A percentile compares a stretch with the other conserved stretches of the same genome.
Conservation (phyloP, 2,797 vertebrate species). For the Micromesistius poutassou region DNA sequence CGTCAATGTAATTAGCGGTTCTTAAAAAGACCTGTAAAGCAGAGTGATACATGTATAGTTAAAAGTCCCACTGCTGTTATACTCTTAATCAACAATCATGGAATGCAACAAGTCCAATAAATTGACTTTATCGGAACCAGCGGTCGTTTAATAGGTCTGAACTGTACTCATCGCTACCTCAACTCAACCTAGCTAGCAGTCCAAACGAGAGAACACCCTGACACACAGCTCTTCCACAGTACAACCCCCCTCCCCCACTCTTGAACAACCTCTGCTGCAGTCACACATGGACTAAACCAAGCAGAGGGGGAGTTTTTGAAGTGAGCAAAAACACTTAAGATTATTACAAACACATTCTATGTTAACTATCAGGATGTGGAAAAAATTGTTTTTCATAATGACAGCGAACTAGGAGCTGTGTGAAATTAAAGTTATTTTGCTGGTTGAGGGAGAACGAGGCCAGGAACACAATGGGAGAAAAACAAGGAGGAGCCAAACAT, state of each 20-base stretch:
- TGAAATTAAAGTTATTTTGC: background rate
- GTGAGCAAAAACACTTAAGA: background rate
- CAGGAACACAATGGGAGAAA: background rate
- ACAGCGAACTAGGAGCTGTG: background rate
- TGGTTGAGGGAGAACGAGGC: background rate
- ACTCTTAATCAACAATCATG: no score
- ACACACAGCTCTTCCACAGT: background rate
- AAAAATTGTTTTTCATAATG: background rate
- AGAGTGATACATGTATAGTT: no score
- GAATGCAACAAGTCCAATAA: no score
- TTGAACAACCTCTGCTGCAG: background rate
- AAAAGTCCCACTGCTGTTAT: no score
- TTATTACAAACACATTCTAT: background rate
- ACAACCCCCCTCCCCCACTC: constrained; percentile 9
- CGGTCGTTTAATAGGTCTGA: no score
- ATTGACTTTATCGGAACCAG: no score
- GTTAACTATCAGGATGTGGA: background rate
- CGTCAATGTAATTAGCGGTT: no score
- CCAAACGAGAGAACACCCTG: background rate
- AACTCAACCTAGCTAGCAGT: constrained; percentile 9
- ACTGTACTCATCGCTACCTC: background rate
- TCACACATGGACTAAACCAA: constrained; percentile 7
- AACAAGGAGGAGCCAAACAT: background rate
- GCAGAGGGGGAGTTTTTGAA: background rate
- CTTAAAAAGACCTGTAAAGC: no score